Base-by-base conservation (phyloP, 2,888 invertebrate species). In the Apantesis nais region DNA sequence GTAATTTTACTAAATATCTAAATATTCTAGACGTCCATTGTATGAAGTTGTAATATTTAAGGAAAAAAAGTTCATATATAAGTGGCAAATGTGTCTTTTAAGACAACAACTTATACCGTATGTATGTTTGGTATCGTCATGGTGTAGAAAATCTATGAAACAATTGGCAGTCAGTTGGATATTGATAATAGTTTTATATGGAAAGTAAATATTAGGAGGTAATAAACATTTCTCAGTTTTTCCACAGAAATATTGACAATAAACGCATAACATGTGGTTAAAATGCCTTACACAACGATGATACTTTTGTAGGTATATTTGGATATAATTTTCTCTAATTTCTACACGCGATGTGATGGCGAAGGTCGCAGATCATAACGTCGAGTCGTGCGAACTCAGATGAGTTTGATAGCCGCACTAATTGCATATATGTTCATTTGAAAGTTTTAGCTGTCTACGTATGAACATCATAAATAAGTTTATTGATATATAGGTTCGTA, bases 381-480 rank as follows among this genome's bases (percentile, higher is more conserved):
- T 77, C 79, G 81, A 84, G 81, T 84, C 79, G 83, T 76, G 81
- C 64, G 81, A 78, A 74, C 76, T 82, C 52, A 41, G 22, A 71
- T 67, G 48, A 67, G 65, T 60, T 58, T 71, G 31, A 19, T 44
- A 31, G 11, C 22, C 29, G 12, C 62, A 37, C 41, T 70, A 70
- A 66, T 66, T 62, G 29, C 19, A 22, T 12, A 52, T 63, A 25
- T 19, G 11, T 63, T 55, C 44, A 16, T 41, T 12, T 31, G 68
- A 64, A 63, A 68, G 63, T 58, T 62, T 48, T 34, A 64, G 25
- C 25, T n/a, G 7, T 39, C 12, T 39, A 19, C 25, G 25, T 25
- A 44, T 22, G 7, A 39, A 12, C 19, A 2, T 34, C 22, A 9
- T 22, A 16, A 61, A 61, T 34, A 22, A 61, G 22, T 61, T 61